Conservation (phyloP, 2,113 vertebrate genomes). For the Syrmaticus mikado region DNA sequence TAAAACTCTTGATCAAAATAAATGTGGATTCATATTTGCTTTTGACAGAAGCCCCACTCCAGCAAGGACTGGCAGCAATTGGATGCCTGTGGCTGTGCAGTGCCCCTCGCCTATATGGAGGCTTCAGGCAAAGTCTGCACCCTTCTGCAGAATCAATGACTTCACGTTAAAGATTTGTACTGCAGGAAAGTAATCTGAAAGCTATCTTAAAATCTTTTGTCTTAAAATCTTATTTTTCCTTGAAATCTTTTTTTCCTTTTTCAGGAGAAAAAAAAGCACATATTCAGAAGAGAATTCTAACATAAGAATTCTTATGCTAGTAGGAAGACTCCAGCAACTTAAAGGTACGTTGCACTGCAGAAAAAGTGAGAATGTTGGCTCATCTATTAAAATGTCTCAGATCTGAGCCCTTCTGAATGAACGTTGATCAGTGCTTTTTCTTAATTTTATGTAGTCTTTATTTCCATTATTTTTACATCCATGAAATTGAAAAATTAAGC, state of each 20-base stretch:
- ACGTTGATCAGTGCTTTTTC: neutral
- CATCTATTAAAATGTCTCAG: neutral
- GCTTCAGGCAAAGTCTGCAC: neutral
- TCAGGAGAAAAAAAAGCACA: neutral
- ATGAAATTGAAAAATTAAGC: neutral
- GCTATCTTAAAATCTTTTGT: neutral
- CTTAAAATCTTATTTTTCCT: neutral
- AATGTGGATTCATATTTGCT: neutral
- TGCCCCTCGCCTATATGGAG: neutral
- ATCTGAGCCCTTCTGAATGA: neutral
- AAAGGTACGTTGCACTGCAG: neutral
- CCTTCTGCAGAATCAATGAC: neutral
- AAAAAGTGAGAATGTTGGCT: neutral
- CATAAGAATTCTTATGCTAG: neutral
- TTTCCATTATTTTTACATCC: neutral
- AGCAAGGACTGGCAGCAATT: neutral
- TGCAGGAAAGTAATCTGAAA: neutral
- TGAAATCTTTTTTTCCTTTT: neutral
- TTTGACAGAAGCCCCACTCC: neutral
- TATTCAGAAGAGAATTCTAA: neutral
- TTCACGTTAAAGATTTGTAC: neutral
- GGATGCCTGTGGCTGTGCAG: neutral
- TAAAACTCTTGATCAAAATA: neutral
- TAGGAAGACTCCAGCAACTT: neutral
- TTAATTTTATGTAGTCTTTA: neutral